Base-by-base conservation (phyloP, 2,797 vertebrate genomes). In the Malurus splendens region DNA sequence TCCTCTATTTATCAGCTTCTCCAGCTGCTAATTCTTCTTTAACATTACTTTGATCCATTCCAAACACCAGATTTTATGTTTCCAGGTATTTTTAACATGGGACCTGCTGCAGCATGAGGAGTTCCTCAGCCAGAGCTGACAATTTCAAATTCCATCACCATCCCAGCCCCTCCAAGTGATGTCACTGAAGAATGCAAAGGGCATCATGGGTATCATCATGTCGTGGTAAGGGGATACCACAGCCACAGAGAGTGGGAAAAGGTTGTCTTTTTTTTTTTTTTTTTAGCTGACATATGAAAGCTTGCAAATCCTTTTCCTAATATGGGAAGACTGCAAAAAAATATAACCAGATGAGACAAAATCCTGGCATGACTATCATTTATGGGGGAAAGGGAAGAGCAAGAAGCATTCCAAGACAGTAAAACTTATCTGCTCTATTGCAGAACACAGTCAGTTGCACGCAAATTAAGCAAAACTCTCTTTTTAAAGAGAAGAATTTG, bases 141-240 rank as follows among this genome's bases (percentile, higher is more conserved):
- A 96, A 92, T 62, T 96, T 93, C 93, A 96, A 25, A 70, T 95
- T 90, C 96, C 95, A 86, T 96, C 90, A 14, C 94, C 95, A 94
- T 96, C 96, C 95, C 96, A 96, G 42, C 96, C 93, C 88, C 95
- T 95, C 96, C 96, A 96, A 56, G 97, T 95, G 76, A 96, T 76
- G 45, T 95, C 96, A 73, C 94, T 96, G 88, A 96, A 96, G 95
- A 97, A 97, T 56, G 95, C 96, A 68, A 82, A 90, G 19, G 39
- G 19, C 33, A 22, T 55, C n/a, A 33, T 55, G 91, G n/a, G 4
- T 45, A 54, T 24, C 65, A 59, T 47, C 24, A 23, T 1, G 3
- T 70, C 16, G 20, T 3, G 8, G 28, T 60, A 48, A 68, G 28
- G 27, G 36, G 20, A 48, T 59, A 57, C 25, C 32, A 22, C 38